Evolutionary conservation across 2,888 invertebrate species (phyloP), one percentile per base, ranked within the genome.

Genomic region (Pterostichus niger): DNA sequence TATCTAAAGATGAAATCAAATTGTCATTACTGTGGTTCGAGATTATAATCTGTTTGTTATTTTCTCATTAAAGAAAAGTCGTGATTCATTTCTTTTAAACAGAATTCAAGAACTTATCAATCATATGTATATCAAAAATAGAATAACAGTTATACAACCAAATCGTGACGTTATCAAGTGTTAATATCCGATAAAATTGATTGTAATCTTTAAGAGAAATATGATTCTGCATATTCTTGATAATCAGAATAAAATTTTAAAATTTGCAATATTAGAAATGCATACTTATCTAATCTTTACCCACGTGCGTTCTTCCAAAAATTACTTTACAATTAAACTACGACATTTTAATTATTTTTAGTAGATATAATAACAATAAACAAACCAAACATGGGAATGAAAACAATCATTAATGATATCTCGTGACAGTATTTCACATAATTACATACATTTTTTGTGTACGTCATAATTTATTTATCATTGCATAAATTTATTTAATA

Each of bases 401-500:
- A 49, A 59, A 59, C 31, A 31, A 56, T 11, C 24, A 56, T 17
- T 17, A 56, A 59, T 24, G 31, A 24, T 13, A 64, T 13, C 64
- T 64, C 64, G 64, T 64, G 64, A 64, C 64, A 33, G 9, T 9
- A 40, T 59, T 59, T 59, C 31, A 24, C 31, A 59, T 59, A 33
- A 64, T 64, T 64, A 64, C 7, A 35, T 35, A 64, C 64, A 35
- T 64, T 11, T 64, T 40, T 40, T 13, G 33, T 17, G 17, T 64
- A n/a, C 64, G 13, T 13, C 5, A 35, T 61, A 46, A 46, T n/a
- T 33, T 61, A n/a, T 61, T 61, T 61, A 31, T 61, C 61, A 35
- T 17, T 61, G 33, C 31, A 46, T n/a, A 49, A 49, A 64, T 64
- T 35, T 64, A 64, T 35, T 64, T 64, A 64, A 64, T 64, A 64